Base-by-base conservation (phyloP, 2,797 vertebrate genomes). In the Vespertilio murinus region DNA sequence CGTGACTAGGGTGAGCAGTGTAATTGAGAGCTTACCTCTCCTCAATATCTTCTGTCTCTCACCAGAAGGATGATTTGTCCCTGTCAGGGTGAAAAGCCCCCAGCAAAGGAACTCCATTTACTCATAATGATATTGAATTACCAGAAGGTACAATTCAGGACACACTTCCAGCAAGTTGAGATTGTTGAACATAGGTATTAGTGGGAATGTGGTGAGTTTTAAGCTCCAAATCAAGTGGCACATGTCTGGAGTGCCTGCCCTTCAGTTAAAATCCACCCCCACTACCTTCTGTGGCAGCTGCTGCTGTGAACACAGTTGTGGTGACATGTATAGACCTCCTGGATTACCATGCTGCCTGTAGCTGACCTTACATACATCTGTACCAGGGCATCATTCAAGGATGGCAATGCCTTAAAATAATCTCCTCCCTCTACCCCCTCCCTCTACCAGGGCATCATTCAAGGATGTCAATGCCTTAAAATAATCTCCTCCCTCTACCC, bases 151-250 rank as follows among this genome's bases (percentile, higher is more conserved):
- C 86, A 96, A 81, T 89, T 97, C 94, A 96, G 95, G 95, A 97
- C 71, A 96, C 0, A 13, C 85, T 94, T 86, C 6, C 59, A 97
- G 96, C 95, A 96, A 98, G 97, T 23, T 91, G 91, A 98, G 95
- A 95, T 94, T 96, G 96, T 94, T 97, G 95, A 97, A 96, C 45
- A 35, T 94, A 97, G 97, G 92, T 97, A 95, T 74, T 91, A 84
- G 81, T 94, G 81, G 78, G 92, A 96, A 95, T 82, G 91, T 64
- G 87, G 8, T 61, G 35, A 79, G 82, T 91, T 94, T 97, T 82
- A 33, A 88, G 86, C 89, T 95, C 96, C 97, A 94, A 96, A 79
- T 96, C 56, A 91, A 88, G 90, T 9, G 16, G 25, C 40, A 14
- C 0, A 0, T 79, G 25, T 81, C 61, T 65, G 16, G 16, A 86